Evolutionary conservation across 2,797 vertebrate species (phyloP).

Genomic region (Sebastes matsubarae): DNA sequence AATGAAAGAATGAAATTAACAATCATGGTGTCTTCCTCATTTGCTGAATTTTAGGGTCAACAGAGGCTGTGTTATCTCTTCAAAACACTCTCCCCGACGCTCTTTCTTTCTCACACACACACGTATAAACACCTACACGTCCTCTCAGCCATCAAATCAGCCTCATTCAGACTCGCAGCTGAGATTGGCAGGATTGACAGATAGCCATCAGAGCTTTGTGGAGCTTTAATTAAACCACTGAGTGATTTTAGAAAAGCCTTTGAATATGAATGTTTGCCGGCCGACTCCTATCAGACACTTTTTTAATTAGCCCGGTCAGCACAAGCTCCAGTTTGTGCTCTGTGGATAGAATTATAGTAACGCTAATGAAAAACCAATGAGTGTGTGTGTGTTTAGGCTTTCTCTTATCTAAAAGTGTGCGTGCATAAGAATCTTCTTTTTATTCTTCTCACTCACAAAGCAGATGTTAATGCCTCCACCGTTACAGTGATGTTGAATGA

Average conservation of each 20-base stretch:
- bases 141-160: slow-evolving; percentile 53
- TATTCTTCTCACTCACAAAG: not conserved
- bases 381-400: not conserved
- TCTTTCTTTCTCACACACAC: not conserved
- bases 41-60: slow-evolving; percentile 18
- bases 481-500: not conserved
- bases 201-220: slow-evolving; percentile 83
- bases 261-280: slow-evolving; percentile 82
- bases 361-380: slow-evolving; percentile 52
- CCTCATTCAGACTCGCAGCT: slow-evolving; percentile 57
- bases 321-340: slow-evolving; percentile 47
- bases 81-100: slow-evolving; percentile 53
- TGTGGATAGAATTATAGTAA: slow-evolving; percentile 45
- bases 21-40: not conserved
- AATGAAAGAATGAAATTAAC: slow-evolving; percentile 26
- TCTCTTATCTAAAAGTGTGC: slow-evolving; percentile 9
- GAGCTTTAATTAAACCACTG: slow-evolving; percentile 80
- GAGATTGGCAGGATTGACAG: slow-evolving; percentile 74
- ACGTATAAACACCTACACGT: slow-evolving; percentile 15
- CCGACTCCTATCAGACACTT: slow-evolving; percentile 71
- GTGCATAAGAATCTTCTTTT: slow-evolving; percentile 10
- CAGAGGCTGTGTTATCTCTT: slow-evolving; percentile 65
- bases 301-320: slow-evolving; percentile 81
- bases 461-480: not conserved
- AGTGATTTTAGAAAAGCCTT: slow-evolving; percentile 64